Evolutionary conservation across 2,888 invertebrate genomes (phyloP), one percentile per base, ranked within the genome.

Genomic region (Pardosa pseudoannulata): DNA sequence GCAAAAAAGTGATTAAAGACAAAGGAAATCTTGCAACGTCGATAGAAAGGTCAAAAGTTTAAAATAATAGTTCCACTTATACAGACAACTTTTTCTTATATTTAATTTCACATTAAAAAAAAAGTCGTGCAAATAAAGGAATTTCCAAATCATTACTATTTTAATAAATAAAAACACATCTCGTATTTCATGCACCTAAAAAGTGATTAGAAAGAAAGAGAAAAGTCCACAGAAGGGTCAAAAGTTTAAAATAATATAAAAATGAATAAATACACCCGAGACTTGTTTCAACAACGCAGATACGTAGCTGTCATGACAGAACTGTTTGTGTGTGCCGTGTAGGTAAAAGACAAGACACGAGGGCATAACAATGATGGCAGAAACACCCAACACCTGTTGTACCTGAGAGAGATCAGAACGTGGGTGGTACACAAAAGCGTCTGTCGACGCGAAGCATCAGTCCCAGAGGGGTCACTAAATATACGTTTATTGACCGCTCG

Each of bases 401-500:
- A 23, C 16, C 23, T 23, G n/a, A n/a, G n/a, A n/a, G n/a, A n/a
- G n/a, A n/a, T n/a, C 56, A 56, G 56, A 19, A 56, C 56, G 56
- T 56, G 56, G 56, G 56, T 56, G 56, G 56, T 23, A 56, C 23
- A 46, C 2, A n/a, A n/a, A n/a, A 5, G 2, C 41, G 41, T 19
- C 46, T 6, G 2, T 46, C 13, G 46, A 9, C 46, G 2, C 5
- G 2, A 11, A 2, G 11, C n/a, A 46, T 46, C 7, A 2, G 9
- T 46, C 1, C 32, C 67, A 32, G 67, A 23, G 67, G 32, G 36
- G 32, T 19, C 67, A 31, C 67, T 32, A 67, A 67, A 67, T 67
- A 67, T 67, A 5, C 70, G 41, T 70, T 41, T 70, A 70, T 70
- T 70, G 70, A 39, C 41, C 70, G 23, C 70, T 39, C 70, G 19